phyloP scores from a whole-genome alignment of 2,888 invertebrate species.

The Mythimna lalbum region DNA sequence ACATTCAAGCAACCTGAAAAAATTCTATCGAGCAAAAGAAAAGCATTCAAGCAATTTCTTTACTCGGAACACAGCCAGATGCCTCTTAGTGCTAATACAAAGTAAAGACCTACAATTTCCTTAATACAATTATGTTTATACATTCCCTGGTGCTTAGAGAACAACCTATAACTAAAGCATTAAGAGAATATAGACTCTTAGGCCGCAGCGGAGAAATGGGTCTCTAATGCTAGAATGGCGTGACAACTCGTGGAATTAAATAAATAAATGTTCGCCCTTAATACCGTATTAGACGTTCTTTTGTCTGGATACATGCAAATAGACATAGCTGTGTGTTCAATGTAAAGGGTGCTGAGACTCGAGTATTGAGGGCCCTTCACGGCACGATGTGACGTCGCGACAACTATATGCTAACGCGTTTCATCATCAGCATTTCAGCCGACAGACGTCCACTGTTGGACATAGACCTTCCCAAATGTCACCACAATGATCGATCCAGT shows the following conservation, averaged over 20 bases:
- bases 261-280: slow-evolving; percentile 43
- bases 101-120: slow-evolving; percentile 19
- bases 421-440: no score
- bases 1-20: background rate
- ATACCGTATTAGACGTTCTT: slow-evolving; percentile 25
- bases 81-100: slow-evolving; percentile 23
- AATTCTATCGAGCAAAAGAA: background rate
- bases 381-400: no score
- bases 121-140: slow-evolving; percentile 36
- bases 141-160: slow-evolving; percentile 13
- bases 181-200: slow-evolving; percentile 27
- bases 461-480: no score
- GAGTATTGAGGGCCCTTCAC: background rate
- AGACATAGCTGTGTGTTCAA: background rate
- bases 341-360: background rate
- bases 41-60: background rate
- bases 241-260: slow-evolving; percentile 38
- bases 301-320: slow-evolving; percentile 37
- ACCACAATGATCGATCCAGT: no score
- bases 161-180: slow-evolving; percentile 13
- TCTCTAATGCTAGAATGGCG: slow-evolving; percentile 43
- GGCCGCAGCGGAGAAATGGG: slow-evolving; percentile 5
- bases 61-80: slow-evolving; percentile 22
- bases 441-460: no score
- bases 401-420: no score